A percentile compares a stretch with the other conserved stretches of the same genome.
Conservation (phyloP, 2,113 vertebrate genomes). For the Budorcas taxicolor region DNA sequence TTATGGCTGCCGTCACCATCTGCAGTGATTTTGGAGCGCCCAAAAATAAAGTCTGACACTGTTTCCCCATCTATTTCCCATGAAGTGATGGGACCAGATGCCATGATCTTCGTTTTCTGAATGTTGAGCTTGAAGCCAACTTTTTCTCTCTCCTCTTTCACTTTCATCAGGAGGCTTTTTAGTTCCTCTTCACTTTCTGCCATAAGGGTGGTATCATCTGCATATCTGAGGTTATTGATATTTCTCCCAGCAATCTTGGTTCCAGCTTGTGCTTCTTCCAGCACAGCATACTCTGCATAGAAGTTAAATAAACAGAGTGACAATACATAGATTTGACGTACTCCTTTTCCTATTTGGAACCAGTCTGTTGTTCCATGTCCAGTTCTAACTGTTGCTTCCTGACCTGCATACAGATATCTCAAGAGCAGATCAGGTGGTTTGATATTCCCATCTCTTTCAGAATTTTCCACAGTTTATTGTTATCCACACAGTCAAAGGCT, state of each 20-base stretch:
- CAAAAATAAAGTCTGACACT: rapidly evolving
- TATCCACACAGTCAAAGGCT: neutral
- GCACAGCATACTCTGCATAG: neutral
- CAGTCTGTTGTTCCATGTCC: neutral
- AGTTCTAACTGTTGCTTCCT: neutral
- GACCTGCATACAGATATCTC: neutral
- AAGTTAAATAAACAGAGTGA: neutral
- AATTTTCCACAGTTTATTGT: neutral
- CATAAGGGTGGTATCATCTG: neutral
- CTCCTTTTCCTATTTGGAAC: neutral
- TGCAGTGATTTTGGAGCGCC: neutral
- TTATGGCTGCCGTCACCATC: neutral
- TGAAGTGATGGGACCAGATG: neutral
- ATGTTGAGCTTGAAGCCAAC: neutral
- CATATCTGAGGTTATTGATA: neutral
- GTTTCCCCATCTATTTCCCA: neutral
- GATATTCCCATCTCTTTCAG: neutral
- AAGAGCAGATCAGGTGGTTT: neutral
- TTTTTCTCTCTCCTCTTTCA: neutral
- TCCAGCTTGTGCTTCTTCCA: neutral
- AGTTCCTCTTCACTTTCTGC: neutral
- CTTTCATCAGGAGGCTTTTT: neutral
- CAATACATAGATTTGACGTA: neutral
- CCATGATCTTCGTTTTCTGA: neutral
- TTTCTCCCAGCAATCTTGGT: rapidly evolving